phyloP scores from a whole-genome alignment of 2,113 vertebrate genomes.

The Beaufortia kweichowensis region DNA sequence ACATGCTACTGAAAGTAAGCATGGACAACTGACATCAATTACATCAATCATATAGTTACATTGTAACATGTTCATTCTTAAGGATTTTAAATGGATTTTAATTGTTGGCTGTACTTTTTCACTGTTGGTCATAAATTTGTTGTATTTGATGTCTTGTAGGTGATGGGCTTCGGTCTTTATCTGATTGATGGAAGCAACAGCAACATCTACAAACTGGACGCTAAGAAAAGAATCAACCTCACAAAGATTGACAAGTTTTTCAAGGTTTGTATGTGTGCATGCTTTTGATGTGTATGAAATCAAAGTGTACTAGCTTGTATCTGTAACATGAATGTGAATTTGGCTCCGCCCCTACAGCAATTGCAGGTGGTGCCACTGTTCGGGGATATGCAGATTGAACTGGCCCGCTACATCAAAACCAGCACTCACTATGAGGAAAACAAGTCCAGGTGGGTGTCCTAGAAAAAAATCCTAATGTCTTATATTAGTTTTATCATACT shows the following conservation, averaged over 20 bases:
- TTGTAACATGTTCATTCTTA: too few relatives aligned
- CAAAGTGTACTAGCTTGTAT: neutral
- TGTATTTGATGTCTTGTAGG: constrained; percentile 68
- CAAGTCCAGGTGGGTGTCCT: constrained; percentile 86
- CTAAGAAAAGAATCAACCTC: constrained; percentile 97
- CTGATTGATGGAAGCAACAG: constrained; percentile 95
- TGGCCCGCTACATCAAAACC: constrained; percentile 97
- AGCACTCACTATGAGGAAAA: constrained; percentile 98
- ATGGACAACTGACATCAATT: neutral
- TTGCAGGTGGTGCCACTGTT: constrained; percentile 96
- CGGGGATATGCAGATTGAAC: constrained; percentile 98
- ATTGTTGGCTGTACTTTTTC: too few relatives aligned
- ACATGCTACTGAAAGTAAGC: constrained; percentile 94
- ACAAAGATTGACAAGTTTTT: constrained; percentile 97
- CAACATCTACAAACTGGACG: constrained; percentile 96
- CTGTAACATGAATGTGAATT: neutral
- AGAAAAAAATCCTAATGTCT: neutral
- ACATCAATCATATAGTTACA: too few relatives aligned
- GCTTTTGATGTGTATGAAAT: neutral
- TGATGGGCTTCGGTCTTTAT: constrained; percentile 98
- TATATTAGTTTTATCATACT: neutral
- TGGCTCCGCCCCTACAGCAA: constrained; percentile 74
- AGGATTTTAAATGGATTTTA: too few relatives aligned
- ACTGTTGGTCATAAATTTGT: neutral
- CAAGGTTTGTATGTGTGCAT: constrained; percentile 78